Base-by-base conservation (phyloP, 2,888 invertebrate species). In the Cephus pygmeus region DNA sequence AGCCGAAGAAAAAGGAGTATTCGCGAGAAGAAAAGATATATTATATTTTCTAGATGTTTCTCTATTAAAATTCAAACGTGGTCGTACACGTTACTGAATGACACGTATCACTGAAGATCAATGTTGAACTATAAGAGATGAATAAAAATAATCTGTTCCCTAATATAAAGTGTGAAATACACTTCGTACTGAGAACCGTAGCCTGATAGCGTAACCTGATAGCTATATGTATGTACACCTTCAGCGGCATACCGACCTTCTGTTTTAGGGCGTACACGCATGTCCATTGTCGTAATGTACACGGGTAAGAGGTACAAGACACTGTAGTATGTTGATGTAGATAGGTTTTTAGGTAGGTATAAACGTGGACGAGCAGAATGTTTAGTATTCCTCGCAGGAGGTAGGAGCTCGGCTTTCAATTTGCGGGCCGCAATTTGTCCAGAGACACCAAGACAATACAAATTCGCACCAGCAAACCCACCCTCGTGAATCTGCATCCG, bases 341-440 rank as follows among this genome's bases (percentile, higher is more conserved):
- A 15, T 56, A 56, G 23, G 56, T 23, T 23, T 9, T 23, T 23
- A 23, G 56, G 56, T 56, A 15, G 40, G 40, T 40, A 80, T 80
- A 68, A 78, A 69, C 76, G 34, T 75, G 79, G 81, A 76, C 79
- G 73, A 31, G 79, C 82, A 77, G 85, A 83, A 84, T 83, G 86
- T 86, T 90, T 88, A 88, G 89, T 89, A 90, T 89, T 89, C 89
- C 84, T 85, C 80, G 81, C 82, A 83, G 81, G 79, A 71, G 71
- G 71, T 12, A 34, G 71, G 71, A 71, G 80, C 83, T 79, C 81
- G 84, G 87, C 89, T 90, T 90, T 87, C 88, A 90, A 89, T 90
- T 89, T 89, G 87, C 85, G 86, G 86, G 84, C 82, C 81, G 87
- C 87, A 87, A 88, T 90, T 89, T 87, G 88, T 87, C 83, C 84